phyloP scores from a whole-genome alignment of 2,113 vertebrate genomes.

The Misgurnus anguillicaudatus region DNA sequence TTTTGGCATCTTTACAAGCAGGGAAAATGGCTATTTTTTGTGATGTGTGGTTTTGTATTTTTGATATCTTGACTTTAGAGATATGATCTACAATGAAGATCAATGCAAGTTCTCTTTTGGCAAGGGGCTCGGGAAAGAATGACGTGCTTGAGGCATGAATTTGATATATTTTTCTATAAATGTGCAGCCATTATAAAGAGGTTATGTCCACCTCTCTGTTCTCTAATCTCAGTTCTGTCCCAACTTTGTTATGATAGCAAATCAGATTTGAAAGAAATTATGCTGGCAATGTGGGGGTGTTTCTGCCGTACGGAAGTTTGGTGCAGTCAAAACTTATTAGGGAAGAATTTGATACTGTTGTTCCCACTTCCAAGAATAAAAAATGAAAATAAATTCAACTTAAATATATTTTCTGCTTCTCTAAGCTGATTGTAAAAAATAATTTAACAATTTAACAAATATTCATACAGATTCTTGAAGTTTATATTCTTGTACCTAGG shows the following conservation, averaged over 20 bases:
- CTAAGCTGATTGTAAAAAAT: no score
- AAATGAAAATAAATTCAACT: no score
- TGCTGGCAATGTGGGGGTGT: not conserved
- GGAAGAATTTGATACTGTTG: not conserved
- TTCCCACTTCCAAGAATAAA: no score
- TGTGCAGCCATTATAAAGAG: not conserved
- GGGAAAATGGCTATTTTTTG: constrained; percentile 20
- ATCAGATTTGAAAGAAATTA: not conserved
- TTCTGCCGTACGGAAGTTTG: constrained; percentile 10
- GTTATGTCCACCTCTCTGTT: not conserved
- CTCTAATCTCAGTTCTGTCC: constrained; percentile 21
- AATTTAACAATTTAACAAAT: no score
- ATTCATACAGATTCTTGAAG: no score
- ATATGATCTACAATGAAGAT: constrained; percentile 17
- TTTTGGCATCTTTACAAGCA: not conserved
- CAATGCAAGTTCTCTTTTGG: constrained; percentile 23
- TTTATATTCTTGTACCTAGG: no score
- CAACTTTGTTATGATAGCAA: not conserved
- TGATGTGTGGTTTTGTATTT: constrained; percentile 17
- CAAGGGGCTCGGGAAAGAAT: constrained; percentile 7
- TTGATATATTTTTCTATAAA: constrained; percentile 19
- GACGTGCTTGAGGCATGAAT: not conserved
- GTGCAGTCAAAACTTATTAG: not conserved
- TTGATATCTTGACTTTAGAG: constrained; percentile 14
- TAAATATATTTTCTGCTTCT: no score